Conservation (phyloP, 2,888 invertebrate genomes). For the Erebia palarica region DNA sequence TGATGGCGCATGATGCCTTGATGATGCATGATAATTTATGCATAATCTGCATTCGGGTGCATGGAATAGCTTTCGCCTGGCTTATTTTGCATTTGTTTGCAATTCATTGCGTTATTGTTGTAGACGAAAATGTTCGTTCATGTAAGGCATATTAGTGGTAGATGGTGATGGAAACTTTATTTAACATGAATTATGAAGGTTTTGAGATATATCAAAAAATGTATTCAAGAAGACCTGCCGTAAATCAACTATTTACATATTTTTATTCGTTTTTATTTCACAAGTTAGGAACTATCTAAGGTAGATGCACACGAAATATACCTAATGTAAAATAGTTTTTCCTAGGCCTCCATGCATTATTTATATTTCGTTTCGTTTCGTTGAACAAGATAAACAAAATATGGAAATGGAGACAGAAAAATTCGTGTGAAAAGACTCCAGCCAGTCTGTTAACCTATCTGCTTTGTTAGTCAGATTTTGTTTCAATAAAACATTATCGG, state of each 20-base stretch:
- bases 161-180: background rate
- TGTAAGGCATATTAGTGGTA: too few relatives aligned
- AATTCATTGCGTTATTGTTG: too few relatives aligned
- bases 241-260: too few relatives aligned
- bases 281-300: too few relatives aligned
- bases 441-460: background rate
- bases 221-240: too few relatives aligned
- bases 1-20: too few relatives aligned
- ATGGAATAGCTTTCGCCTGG: background rate
- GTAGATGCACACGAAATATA: too few relatives aligned
- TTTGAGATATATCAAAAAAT: too few relatives aligned
- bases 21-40: too few relatives aligned
- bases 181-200: background rate
- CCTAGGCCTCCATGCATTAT: background rate
- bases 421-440: background rate
- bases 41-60: too few relatives aligned
- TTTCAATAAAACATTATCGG: conserved; percentile 31
- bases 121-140: too few relatives aligned
- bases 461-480: conserved; percentile 17
- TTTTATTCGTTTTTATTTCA: too few relatives aligned
- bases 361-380: background rate
- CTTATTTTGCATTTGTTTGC: background rate
- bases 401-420: background rate
- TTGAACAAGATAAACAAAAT: background rate
- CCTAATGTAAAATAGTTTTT: background rate